Evolutionary conservation across 1,140 invertebrate genomes (phyloP), one percentile per base, ranked within the genome.

Genomic region (Melipona quadrifasciata): DNA sequence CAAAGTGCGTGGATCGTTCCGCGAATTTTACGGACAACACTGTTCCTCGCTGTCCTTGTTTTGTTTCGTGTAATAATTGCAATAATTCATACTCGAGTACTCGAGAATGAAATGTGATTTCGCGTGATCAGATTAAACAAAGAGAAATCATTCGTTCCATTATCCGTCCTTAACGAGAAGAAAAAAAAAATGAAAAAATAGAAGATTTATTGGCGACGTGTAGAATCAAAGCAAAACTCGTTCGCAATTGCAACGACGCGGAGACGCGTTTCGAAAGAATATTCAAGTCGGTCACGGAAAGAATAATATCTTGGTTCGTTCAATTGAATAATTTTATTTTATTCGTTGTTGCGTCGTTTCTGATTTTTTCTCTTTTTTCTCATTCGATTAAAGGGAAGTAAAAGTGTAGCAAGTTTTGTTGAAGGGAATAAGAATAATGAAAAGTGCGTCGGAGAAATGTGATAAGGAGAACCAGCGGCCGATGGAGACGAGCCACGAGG

Each of bases 1-100:
- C 91, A 89, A 90, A 87, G 88, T 87, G 90, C 90, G 93, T 90
- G 92, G 91, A 91, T 93, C 91, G 87, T 77, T 84, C 82, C 78
- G 75, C 78, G 82, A 73, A 86, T 86, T 87, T 86, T 80, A 57
- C 84, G 19, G 58, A 64, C 73, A 80, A 67, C n/a, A 27, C 19
- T n/a, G n/a, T n/a, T n/a, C n/a, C n/a, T n/a, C n/a, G 10, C 64
- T 31, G 39, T 70, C 65, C 53, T 64, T 47, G n/a, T n/a, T 11
- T 55, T 57, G 39, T 39, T 75, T 16, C 47, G 39, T 21, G 14
- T 27, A 12, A 6, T 5, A 34, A 51, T 10, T 47, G 8, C 53
- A 19, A 19, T 8, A n/a, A 74, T 65, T 70, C n/a, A 34, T 67
- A 34, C 12, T 47, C 4, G 5, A 14, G 19, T 34, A 17, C 19